Conservation (phyloP, 2,888 invertebrate species). For the Ormia ochracea region DNA sequence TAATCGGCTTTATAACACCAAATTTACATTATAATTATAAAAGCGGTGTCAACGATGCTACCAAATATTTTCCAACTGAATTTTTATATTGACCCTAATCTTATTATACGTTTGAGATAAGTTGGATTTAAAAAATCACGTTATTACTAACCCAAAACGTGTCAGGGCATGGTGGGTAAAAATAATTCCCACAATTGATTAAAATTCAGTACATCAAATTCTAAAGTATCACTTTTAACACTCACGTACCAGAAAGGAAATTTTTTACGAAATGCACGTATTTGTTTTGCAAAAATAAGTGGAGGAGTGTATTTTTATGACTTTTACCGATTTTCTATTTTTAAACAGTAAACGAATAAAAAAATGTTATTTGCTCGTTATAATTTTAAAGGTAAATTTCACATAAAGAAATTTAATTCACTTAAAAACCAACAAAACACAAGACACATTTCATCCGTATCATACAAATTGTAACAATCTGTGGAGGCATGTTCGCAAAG, state of each 20-base stretch:
- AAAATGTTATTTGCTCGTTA: conserved; percentile 31
- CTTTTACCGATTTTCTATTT: conserved; percentile 14
- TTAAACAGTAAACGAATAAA: conserved; percentile 1
- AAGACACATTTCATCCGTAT: conserved; percentile 44
- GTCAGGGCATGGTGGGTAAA: neutral
- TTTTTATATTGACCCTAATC: neutral
- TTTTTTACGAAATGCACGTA: conserved; percentile 53
- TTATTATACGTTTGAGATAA: neutral
- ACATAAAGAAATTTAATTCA: conserved; percentile 59
- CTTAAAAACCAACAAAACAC: conserved; percentile 56
- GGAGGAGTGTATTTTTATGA: conserved; percentile 57
- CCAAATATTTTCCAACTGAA: too few relatives aligned
- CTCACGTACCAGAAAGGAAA: neutral
- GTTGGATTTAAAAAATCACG: neutral
- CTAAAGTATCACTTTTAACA: conserved; percentile 36
- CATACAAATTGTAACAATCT: conserved; percentile 21
- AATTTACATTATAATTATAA: too few relatives aligned
- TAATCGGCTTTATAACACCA: too few relatives aligned
- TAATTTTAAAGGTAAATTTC: conserved; percentile 51
- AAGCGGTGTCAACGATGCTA: too few relatives aligned
- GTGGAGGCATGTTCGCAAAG: neutral
- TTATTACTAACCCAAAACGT: neutral
- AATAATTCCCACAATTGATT: conserved; percentile 56
- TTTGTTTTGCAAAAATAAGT: conserved; percentile 64
- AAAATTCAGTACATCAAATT: conserved; percentile 54